Percentiles rank a stretch among this genome's conserved stretches.
Evolutionary conservation across 2,888 invertebrate species (phyloP).

Genomic region (Heliconius ismenius): DNA sequence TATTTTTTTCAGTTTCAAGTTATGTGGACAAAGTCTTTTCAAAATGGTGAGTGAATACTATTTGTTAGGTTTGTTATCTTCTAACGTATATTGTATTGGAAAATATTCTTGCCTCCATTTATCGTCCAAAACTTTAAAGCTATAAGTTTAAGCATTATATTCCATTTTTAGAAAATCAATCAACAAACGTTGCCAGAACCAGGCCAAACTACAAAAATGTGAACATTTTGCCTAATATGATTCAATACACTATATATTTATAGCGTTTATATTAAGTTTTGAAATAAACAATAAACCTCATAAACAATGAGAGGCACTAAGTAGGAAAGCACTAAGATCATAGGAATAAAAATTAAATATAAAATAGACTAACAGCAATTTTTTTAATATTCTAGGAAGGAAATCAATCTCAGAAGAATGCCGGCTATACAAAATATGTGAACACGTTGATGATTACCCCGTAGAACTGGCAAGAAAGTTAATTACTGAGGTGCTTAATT

Average conservation of each 20-base stretch:
- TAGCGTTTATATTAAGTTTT: neutral
- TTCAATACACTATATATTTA: neutral
- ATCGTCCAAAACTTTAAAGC: neutral
- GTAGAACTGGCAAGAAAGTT: slow-evolving; percentile 6
- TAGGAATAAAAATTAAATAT: neutral
- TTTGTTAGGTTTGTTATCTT: neutral
- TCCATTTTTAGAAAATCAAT: too few species aligned
- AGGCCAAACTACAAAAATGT: too few species aligned
- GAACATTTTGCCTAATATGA: too few species aligned
- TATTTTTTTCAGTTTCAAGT: slow-evolving; percentile 1
- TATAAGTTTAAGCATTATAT: neutral
- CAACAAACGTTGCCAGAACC: too few species aligned
- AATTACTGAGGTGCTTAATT: slow-evolving; percentile 12
- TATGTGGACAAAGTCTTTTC: neutral
- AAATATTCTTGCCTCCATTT: neutral
- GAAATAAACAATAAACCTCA: neutral
- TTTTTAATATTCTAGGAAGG: neutral
- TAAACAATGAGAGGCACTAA: too few species aligned
- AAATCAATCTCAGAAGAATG: slow-evolving; percentile 9
- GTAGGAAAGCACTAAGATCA: too few species aligned
- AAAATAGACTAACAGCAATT: neutral
- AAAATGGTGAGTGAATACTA: neutral
- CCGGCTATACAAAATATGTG: slow-evolving; percentile 19
- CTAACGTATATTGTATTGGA: neutral
- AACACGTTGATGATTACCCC: slow-evolving; percentile 23